These are phyloP conservation scores for Oncorhynchus mykiss DNA, from an alignment of 2,113 vertebrate genomes.

Conservation along the genomic window DNA sequence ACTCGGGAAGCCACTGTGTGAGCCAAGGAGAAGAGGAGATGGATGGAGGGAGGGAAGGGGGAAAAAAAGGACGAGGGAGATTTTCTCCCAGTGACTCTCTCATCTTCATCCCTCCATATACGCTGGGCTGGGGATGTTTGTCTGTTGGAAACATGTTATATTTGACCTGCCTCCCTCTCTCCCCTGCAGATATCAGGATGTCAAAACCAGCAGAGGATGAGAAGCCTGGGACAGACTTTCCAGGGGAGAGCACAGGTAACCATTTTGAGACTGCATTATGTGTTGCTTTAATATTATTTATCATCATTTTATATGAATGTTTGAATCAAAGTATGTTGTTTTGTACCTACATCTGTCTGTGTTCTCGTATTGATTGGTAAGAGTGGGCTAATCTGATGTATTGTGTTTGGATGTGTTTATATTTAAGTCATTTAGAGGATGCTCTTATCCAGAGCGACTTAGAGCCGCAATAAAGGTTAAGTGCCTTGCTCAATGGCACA, in stretches of 20 bases:
- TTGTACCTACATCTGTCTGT: too few species aligned
- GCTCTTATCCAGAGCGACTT: too few species aligned
- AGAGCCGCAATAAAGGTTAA: too few species aligned
- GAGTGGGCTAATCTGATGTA: too few species aligned
- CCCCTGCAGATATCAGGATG: conserved; percentile 78
- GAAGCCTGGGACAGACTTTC: conserved; percentile 71
- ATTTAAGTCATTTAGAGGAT: too few species aligned
- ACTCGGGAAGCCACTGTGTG: neutral
- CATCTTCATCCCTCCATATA: neutral
- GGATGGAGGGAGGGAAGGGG: neutral
- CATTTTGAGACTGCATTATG: neutral
- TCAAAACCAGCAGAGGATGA: conserved; percentile 76
- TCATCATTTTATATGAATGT: too few species aligned
- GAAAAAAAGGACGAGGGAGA: neutral
- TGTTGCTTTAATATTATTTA: too few species aligned
- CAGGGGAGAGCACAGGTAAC: conserved; percentile 75
- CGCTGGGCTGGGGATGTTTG: neutral
- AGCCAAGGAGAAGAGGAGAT: neutral
- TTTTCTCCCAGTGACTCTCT: neutral
- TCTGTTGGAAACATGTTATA: neutral
- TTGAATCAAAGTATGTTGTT: too few species aligned
- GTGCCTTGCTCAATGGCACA: too few species aligned
- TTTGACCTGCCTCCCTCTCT: neutral
- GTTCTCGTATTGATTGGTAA: too few species aligned
- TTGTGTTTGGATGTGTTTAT: neutral